Base-by-base conservation (phyloP, 2,797 vertebrate genomes). In the Alectoris magna region DNA sequence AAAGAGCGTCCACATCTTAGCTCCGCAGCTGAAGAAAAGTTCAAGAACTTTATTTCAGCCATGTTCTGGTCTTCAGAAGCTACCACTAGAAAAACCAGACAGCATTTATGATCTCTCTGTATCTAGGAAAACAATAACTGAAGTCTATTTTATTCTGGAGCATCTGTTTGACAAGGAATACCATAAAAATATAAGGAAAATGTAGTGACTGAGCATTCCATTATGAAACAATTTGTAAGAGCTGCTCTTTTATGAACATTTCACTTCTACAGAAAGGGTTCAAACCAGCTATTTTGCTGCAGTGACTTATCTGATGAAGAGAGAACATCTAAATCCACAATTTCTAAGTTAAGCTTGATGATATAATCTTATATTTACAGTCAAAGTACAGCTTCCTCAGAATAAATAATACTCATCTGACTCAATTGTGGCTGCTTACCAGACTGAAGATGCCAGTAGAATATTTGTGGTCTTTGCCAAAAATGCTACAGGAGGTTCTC, bases 371-470 rank as follows among this genome's bases (percentile, higher is more conserved):
- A 53, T 36, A 27, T 68, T 84, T 69, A 43, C 26, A 87, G 58
- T 80, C 55, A 70, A 67, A 21, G 31, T 27, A 46, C 1, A 81
- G 59, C 36, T 82, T 94, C 49, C 48, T 68, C 22, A 62, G 38
- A 73, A 82, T 22, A 21, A 63, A 11, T 55, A 58, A 68, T 21
- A 85, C n/a, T 43, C 36, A 34, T 80, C 26, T 79, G 66, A 75
- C 87, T 34, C 36, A 75, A 58, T 0, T 68, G 60, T 53, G 51
- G 44, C 38, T 84, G 92, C 98, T 99, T 98, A 99, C 99, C 99
- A 99, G 95, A 99, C 96, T 80, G 98, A 92, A 26, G 99, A 98
- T 36, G 99, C 99, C 14, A 99, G 97, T 15, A 99, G 97, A 59
- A 99, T 84, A 87, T 98, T 97, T 89, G 98, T 98, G 94, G 97